Evolutionary conservation across 2,797 vertebrate genomes (phyloP), one percentile per base, ranked within the genome.

Genomic region (Sparus aurata): DNA sequence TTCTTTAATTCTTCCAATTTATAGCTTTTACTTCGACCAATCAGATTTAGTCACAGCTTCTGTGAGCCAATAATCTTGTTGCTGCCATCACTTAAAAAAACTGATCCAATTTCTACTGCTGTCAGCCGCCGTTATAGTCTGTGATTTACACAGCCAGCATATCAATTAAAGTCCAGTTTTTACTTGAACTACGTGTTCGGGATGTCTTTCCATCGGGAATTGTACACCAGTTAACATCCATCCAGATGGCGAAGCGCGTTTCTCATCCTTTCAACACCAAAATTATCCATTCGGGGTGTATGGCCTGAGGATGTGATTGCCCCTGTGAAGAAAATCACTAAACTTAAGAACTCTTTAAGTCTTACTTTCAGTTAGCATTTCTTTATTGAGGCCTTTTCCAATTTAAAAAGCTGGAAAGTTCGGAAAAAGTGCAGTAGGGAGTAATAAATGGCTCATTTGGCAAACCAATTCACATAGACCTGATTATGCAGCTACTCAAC

Each of bases 361-460:
- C 1, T 0, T 23, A 23, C 12, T 64, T 65, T 50, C n/a, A 55
- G 23, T 66, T 69, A 12, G 6, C 9, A 30, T 82, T 69, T 71
- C 18, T 54, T 59, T 16, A 34, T 38, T 13, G 49, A 55, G 47
- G 27, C 5, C 23, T 70, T 43, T 13, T 9, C 25, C 49, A 62
- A 70, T 50, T 50, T 43, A 53, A 38, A 50, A 30, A 11, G 22
- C 38, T 34, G 20, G 17, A 63, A 69, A 49, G 38, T 72, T 69
- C 8, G 22, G 5, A 46, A 65, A 69, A 67, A 57, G 1, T 59
- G n/a, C 8, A 65, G 13, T 68, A 4, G 23, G 66, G 83, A 75
- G 53, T 23, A 41, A 80, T 9, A 25, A 75, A 76, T 20, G 74
- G 57, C 50, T 85, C 41, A 69, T 86, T 75, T 85, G 67, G 55